Conservation (phyloP, 2,888 invertebrate species). For the Epiperipatus broadwayi region DNA sequence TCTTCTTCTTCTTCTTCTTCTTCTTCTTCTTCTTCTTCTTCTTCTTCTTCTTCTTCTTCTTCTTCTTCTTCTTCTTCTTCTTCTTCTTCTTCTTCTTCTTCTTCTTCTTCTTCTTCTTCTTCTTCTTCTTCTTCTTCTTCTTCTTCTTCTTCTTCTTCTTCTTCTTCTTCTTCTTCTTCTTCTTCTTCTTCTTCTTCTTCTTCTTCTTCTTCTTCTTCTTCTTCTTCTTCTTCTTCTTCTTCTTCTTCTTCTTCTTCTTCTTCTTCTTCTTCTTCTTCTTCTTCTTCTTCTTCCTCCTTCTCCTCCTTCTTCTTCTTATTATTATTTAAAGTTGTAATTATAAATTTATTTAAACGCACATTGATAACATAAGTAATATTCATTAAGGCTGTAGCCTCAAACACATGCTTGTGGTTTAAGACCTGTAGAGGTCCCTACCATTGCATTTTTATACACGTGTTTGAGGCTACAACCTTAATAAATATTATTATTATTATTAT, state of each 20-base stretch:
- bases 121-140: slow-evolving; percentile 5
- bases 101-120: slow-evolving; percentile 10
- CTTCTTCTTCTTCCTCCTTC: too few relatives aligned
- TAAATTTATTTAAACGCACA: too few relatives aligned
- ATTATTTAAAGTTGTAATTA: too few relatives aligned
- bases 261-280: too few relatives aligned
- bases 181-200: slow-evolving; percentile 10
- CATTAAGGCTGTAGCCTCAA: too few relatives aligned
- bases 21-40: neutral
- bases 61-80: slow-evolving; percentile 8
- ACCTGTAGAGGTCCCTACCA: too few relatives aligned
- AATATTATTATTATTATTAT: too few relatives aligned
- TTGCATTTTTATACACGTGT: too few relatives aligned
- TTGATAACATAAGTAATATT: too few relatives aligned
- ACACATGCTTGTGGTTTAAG: too few relatives aligned
- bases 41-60: slow-evolving; percentile 1
- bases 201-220: slow-evolving; percentile 9
- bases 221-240: slow-evolving; percentile 6
- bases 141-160: slow-evolving; percentile 1
- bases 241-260: neutral
- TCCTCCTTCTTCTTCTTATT: too few relatives aligned
- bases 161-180: slow-evolving; percentile 1
- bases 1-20: slow-evolving; percentile 9
- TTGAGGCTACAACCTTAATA: too few relatives aligned
- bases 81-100: slow-evolving; percentile 4